Base-by-base conservation (phyloP, 2,113 vertebrate genomes). In the Cololabis saira region DNA sequence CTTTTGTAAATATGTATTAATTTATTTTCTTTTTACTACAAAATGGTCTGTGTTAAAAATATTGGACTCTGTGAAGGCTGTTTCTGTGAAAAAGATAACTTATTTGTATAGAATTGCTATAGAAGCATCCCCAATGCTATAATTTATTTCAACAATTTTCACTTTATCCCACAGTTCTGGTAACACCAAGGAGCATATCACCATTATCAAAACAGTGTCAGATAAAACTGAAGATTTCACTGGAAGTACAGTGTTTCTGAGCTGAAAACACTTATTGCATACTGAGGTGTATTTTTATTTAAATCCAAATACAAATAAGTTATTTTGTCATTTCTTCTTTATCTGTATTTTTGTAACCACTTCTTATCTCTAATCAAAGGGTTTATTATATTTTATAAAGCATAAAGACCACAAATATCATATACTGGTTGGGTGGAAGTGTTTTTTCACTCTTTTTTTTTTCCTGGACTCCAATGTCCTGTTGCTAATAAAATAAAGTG, bases 1-100 rank as follows among this genome's bases (percentile, higher is more conserved):
- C 53, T 68, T 83, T 83, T 90, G 83, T 86, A 90, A 61, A 89
- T 85, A 85, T 84, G 63, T 84, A 86, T 85, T 90, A 88, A 92
- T 92, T 90, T 89, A 88, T 91, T 72, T 67, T 71, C 59, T 77
- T 82, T 87, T 69, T 58, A 58, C 71, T 77, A 52, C 68, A 71
- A 40, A 67, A 68, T 60, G 57, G 67, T 55, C 51, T 37, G 30
- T 79, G 49, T 86, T 76, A 51, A 81, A n/a, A 62, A 55, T 76
- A 64, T 84, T 68, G 33, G 74, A 77, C 27, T 84, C 47, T 67
- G 41, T 75, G 70, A 81, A 82, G 65, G 75, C 74, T 72, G 54
- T 78, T 81, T 87, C 76, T 91, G 86, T 90, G 89, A 89, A 86
- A 82, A 76, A 65, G 30, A 74, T 76, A 87, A 86, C 75, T 91